Base-by-base conservation (phyloP, 2,888 invertebrate species). In the Drosophila rellima region DNA sequence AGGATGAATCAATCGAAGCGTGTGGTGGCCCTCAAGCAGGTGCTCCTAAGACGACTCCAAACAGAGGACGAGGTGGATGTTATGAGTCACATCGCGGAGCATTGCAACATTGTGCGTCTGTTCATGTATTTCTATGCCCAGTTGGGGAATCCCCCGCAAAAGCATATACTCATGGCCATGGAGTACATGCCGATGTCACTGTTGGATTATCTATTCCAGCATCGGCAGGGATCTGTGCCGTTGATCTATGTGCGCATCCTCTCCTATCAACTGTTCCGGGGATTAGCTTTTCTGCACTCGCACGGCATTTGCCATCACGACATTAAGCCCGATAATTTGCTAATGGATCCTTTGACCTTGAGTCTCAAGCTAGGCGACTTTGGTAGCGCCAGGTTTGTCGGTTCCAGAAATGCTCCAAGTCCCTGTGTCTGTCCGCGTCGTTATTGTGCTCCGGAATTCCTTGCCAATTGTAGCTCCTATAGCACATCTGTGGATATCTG, bases 391-490 rank as follows among this genome's bases (percentile, higher is more conserved):
- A 99, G 99, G 93, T 97, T 97, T 92, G 95, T 99, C 89, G 96
- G 98, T 8, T 18, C 2, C 7, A 82, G 96, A 96, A 90, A 26
- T 20, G 97, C 98, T 82, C 98, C 98, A 93, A 97, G 69, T 69
- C 98, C 98, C 75, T 99, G 99, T 94, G 98, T 99, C 99, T 99
- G 94, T 98, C 99, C 99, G 92, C 96, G 98, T 87, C 97, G 97
- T 93, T 99, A 99, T 94, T 96, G 99, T 90, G 99, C 99, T 83
- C 99, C 99, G 42, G 99, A 99, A 94, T 95, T 99, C 91, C 99
- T 99, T 93, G 99, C 99, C 94, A 98, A 99, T 92, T 98, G 98
- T 92, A 98, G 97, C 88, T 96, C 97, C 93, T 98, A 98, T 93
- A 97, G 97, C 84, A 97, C 97, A 89, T 96, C 96, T 94, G 98